Conservation (phyloP, 2,797 vertebrate species). For the Silurus lanzhouensis region DNA sequence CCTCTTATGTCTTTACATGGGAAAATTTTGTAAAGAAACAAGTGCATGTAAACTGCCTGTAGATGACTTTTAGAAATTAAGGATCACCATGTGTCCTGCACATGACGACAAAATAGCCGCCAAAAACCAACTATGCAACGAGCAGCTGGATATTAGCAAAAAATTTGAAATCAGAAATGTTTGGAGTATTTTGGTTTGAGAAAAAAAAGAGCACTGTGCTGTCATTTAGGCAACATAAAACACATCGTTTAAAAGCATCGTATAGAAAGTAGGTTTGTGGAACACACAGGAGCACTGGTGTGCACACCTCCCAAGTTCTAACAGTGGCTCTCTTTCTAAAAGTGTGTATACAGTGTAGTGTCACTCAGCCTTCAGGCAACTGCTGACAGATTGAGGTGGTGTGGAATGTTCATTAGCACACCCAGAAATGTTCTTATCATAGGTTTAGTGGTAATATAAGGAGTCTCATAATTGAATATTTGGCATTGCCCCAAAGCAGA, state of each 20-base stretch:
- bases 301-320: neutral
- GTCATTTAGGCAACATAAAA: too few species aligned
- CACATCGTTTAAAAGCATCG: too few species aligned
- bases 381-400: neutral
- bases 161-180: too few species aligned
- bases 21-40: neutral
- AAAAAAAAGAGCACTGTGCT: neutral
- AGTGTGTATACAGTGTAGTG: neutral
- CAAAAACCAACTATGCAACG: neutral
- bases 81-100: neutral
- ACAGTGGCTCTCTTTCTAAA: neutral
- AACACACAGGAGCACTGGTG: neutral
- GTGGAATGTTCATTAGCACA: neutral
- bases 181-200: slow-evolving; percentile 30
- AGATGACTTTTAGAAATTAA: neutral
- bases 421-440: neutral
- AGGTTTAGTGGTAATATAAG: neutral
- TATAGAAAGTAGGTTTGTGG: neutral
- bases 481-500: neutral
- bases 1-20: neutral
- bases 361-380: neutral
- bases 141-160: neutral
- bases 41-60: neutral
- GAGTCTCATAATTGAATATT: neutral
- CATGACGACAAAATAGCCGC: neutral